Conservation (phyloP, 2,797 vertebrate species). For the Danio jaintianensis region DNA sequence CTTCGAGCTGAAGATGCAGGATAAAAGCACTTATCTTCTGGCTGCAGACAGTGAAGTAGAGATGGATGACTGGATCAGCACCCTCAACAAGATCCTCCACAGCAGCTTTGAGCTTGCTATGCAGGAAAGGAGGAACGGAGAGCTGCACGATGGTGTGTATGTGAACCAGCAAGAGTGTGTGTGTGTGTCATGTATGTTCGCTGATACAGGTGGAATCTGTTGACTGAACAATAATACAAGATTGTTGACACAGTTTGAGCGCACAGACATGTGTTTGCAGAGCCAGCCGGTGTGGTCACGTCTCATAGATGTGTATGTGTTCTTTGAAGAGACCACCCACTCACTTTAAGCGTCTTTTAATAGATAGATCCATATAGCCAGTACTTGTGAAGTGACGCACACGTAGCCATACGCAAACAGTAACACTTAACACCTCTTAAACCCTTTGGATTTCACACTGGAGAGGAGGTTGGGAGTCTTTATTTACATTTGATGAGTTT, state of each 20-base stretch:
- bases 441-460: conserved; percentile 17
- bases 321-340: conserved; percentile 49
- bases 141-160: conserved; percentile 86
- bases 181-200: neutral
- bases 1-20: conserved; percentile 99
- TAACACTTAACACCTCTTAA: conserved; percentile 54
- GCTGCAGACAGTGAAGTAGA: conserved; percentile 93
- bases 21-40: conserved; percentile 95
- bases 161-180: conserved; percentile 21
- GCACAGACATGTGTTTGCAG: neutral
- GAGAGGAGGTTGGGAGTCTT: conserved; percentile 38
- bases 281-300: neutral
- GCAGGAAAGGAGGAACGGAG: conserved; percentile 95
- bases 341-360: conserved; percentile 17
- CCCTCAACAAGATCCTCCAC: conserved; percentile 96
- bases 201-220: conserved; percentile 21
- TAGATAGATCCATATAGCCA: conserved; percentile 15
- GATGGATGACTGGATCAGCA: conserved; percentile 96
- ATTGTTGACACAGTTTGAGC: neutral
- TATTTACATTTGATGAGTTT: conserved; percentile 48
- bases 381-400: neutral
- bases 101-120: conserved; percentile 94
- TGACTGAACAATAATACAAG: conserved; percentile 10
- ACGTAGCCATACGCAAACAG: conserved; percentile 27
- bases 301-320: conserved; percentile 9